These are phyloP conservation scores for Micrastur ruficollis DNA, from an alignment of 2,797 vertebrate species.

Conservation along the genomic window DNA sequence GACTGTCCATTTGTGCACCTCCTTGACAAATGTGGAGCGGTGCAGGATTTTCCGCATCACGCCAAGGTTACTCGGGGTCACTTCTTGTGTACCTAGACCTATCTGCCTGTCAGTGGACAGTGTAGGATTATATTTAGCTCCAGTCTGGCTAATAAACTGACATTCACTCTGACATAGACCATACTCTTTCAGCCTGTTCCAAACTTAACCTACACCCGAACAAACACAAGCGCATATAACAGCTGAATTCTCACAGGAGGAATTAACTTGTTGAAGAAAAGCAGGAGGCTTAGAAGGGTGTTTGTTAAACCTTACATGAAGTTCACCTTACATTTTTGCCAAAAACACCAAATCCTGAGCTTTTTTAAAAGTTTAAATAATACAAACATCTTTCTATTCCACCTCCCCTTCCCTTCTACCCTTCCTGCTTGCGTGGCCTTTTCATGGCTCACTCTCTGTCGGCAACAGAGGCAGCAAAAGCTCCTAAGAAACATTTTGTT, in stretches of 20 bases:
- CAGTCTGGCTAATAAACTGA: conserved; percentile 1
- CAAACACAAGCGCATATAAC: not conserved
- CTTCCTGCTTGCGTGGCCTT: not conserved
- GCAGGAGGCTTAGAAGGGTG: not conserved
- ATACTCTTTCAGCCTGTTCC: conserved; percentile 18
- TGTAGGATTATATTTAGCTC: conserved; percentile 34
- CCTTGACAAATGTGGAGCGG: not conserved
- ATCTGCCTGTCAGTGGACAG: not conserved
- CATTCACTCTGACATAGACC: conserved; percentile 1
- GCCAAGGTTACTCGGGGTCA: conserved; percentile 1
- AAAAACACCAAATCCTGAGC: not conserved
- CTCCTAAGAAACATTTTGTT: not conserved
- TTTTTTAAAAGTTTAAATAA: not conserved
- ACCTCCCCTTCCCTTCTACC: not conserved
- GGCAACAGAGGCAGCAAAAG: not conserved
- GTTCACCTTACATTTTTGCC: not conserved
- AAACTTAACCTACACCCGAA: not conserved
- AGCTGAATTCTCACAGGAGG: not conserved
- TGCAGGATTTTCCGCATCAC: not conserved
- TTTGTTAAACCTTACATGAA: not conserved
- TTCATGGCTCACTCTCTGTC: not conserved
- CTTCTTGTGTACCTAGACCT: not conserved
- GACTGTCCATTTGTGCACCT: not conserved
- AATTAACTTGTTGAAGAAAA: not conserved
- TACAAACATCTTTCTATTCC: not conserved